phyloP scores from a whole-genome alignment of 2,888 invertebrate genomes.

The Oxystoma pomonae region DNA sequence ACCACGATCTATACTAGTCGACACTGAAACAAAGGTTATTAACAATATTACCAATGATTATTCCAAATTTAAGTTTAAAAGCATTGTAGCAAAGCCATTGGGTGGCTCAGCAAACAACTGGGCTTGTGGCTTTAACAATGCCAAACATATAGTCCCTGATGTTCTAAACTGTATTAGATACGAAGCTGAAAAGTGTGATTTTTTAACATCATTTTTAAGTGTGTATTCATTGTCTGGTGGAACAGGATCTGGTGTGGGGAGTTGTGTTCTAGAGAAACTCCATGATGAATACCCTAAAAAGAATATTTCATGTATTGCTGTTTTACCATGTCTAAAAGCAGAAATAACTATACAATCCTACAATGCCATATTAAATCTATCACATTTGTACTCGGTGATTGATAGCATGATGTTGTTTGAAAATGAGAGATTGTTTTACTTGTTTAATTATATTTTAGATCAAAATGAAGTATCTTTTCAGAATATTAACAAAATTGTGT shows the following conservation, averaged over 20 bases:
- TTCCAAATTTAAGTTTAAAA: constrained; percentile 41
- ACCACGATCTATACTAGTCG: constrained; percentile 50
- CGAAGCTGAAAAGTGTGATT: constrained; percentile 48
- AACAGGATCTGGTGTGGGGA: constrained; percentile 54
- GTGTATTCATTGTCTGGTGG: constrained; percentile 52
- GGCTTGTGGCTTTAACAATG: constrained; percentile 49
- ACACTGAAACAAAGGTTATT: constrained; percentile 49
- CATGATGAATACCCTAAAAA: constrained; percentile 49
- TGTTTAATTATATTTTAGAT: constrained; percentile 39
- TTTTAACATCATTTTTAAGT: constrained; percentile 46
- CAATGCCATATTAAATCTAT: constrained; percentile 50
- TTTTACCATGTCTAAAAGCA: constrained; percentile 50
- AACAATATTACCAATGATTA: constrained; percentile 30
- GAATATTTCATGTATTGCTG: constrained; percentile 43
- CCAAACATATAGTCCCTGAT: constrained; percentile 40
- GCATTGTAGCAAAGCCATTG: constrained; percentile 44
- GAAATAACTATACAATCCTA: constrained; percentile 53
- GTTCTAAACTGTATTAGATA: constrained; percentile 44
- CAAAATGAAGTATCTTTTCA: constrained; percentile 38
- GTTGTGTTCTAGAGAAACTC: constrained; percentile 45
- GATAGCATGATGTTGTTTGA: constrained; percentile 49
- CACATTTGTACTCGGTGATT: constrained; percentile 46
- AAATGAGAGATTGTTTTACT: constrained; percentile 49
- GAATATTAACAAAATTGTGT: constrained; percentile 50
- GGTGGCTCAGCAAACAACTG: constrained; percentile 55